These are phyloP conservation scores for Gymnoscelis rufifasciata DNA, from an alignment of 2,888 invertebrate species.

Conservation along the genomic window DNA sequence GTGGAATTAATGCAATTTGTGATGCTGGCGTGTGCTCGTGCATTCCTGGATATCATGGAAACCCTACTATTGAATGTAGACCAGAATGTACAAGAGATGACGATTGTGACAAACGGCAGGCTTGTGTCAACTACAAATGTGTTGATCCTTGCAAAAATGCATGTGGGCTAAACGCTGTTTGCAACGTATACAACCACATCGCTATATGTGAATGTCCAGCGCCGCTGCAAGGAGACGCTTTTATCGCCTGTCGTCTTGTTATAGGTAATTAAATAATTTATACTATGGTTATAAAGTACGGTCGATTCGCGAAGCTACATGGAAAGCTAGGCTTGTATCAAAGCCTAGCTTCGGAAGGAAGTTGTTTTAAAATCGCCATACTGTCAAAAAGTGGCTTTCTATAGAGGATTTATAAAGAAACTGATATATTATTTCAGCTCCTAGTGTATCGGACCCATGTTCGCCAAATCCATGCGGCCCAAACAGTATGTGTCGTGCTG, in stretches of 20 bases:
- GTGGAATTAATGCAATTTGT: slow-evolving; percentile 82
- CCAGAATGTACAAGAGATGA: slow-evolving; percentile 87
- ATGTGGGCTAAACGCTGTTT: slow-evolving; percentile 85
- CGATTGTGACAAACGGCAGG: slow-evolving; percentile 84
- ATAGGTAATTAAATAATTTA: slow-evolving; percentile 54
- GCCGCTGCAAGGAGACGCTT: slow-evolving; percentile 88
- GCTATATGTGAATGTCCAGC: slow-evolving; percentile 87
- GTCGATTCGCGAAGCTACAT: no score
- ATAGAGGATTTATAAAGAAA: no score
- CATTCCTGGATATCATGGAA: slow-evolving; percentile 81
- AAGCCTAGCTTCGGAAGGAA: no score
- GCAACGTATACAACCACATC: slow-evolving; percentile 87
- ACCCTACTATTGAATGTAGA: slow-evolving; percentile 83
- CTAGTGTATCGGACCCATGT: slow-evolving; percentile 75
- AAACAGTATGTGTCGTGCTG: slow-evolving; percentile 83
- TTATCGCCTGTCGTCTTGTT: slow-evolving; percentile 82
- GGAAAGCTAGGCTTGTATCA: no score
- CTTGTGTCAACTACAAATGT: slow-evolving; percentile 87
- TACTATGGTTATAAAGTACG: no score
- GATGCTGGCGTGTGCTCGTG: slow-evolving; percentile 81
- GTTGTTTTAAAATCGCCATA: no score
- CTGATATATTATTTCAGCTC: slow-evolving; percentile 34
- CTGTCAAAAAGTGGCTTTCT: no score
- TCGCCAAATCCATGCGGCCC: slow-evolving; percentile 85
- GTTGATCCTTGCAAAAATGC: slow-evolving; percentile 85